Evolutionary conservation across 2,888 invertebrate species (phyloP), one percentile per base, ranked within the genome.

Genomic region (Myathropa florea): DNA sequence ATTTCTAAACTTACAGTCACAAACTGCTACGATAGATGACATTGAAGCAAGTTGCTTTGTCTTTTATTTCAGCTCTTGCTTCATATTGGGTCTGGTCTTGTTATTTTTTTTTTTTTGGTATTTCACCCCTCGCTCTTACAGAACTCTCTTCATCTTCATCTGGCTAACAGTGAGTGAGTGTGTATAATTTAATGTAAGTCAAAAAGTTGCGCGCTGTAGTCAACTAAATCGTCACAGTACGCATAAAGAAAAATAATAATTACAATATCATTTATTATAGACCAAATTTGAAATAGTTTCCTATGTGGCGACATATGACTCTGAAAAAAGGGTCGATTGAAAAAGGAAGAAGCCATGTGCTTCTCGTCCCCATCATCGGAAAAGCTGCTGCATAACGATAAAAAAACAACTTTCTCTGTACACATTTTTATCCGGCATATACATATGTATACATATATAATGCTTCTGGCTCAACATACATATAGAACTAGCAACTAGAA

Each of bases 291-390:
- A 68, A 24, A 26, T 4, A 55, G 61, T 7, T 36, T 53, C 21
- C 71, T 79, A 73, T 80, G 73, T 67, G 73, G 67, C 80, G 67
- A 75, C 67, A 67, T 73, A 67, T 80, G 80, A 67, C 65, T 73
- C 61, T 73, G 60, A 30, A 71, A 80, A 9, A 72, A 80, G 60
- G 80, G 80, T 61, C 72, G 65, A 80, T 75, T 28, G 26, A 39
- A 46, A 59, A 70, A 64, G 33, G 60, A 71, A 70, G 82, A 76
- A 76, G 76, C 68, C 82, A 82, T 82, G 82, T 82, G 82, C 82
- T 70, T 59, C 63, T 64, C n/a, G 59, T 79, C 78, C 70, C 71
- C 79, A 53, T 73, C 65, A 53, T 67, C 46, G 65, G 64, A 64
- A 71, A 79, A 71, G 59, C 79, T 76, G 46, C 67, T 72, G 79